Evolutionary conservation across 2,113 vertebrate genomes (phyloP), one percentile per base, ranked within the genome.

Genomic region (Dermatemys mawii): DNA sequence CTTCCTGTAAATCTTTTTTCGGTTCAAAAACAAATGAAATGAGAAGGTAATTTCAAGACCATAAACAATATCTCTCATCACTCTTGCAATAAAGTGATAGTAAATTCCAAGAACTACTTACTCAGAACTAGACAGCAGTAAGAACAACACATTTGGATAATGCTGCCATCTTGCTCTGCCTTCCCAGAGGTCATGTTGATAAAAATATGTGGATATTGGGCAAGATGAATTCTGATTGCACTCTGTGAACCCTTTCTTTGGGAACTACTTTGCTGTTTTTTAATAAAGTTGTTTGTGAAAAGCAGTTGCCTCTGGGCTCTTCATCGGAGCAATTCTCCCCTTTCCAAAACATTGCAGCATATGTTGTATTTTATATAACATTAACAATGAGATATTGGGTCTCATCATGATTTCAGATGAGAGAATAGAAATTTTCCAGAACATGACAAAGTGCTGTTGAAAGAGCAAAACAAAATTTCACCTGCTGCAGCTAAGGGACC

Each of bases 41-140:
- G 13, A 2, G 48, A 35, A 83, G 76, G 82, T 89, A 89, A 91
- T 51, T 89, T 89, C 73, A 96, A 95, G 93, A 91, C 92, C 93
- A 93, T 44, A 46, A 96, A 78, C 5, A 38, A 44, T 82, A 88
- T 78, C 51, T 92, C 7, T 78, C 12, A 46, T 76, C 44, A 26
- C 73, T 76, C 51, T 44, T 29, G n/a, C 88, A 57, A 57, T 95
- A 93, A 92, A 95, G 44, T 6, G 1, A 84, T 90, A 94, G 44
- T 94, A 93, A 95, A 95, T 21, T 84, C 32, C 13, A 67, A 48
- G 14, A 84, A 75, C 53, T 57, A 13, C 82, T 83, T 6, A 55
- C 54, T 70, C 84, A 27, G 1, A 85, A 21, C 3, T 49, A 13
- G 1, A 3, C 0, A 4, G 87, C 5, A 50, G 24, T 70, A 81